A percentile compares a stretch with the other conserved stretches of the same genome.
These are phyloP conservation scores for Ceratotherium simum DNA, from an alignment of 2,113 vertebrate genomes.

Conservation along the genomic window DNA sequence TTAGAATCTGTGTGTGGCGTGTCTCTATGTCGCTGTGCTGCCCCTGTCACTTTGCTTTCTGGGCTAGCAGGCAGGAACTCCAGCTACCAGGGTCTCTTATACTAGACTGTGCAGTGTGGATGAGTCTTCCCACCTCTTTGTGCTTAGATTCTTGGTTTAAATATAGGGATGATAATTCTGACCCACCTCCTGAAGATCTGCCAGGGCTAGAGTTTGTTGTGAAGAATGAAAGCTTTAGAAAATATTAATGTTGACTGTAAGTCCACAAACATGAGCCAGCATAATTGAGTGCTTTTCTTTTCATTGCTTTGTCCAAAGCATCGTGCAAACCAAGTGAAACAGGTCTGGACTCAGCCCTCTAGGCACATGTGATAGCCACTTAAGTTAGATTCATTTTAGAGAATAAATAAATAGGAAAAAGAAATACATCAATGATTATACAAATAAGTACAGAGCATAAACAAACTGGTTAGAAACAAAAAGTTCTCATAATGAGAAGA, in stretches of 20 bases:
- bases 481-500: background rate
- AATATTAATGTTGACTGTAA: background rate
- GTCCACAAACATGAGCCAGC: background rate
- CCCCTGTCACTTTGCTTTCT: background rate
- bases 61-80: background rate
- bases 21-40: background rate
- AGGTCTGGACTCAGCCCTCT: background rate
- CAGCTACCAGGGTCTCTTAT: background rate
- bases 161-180: background rate
- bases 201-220: background rate
- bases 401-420: constrained; percentile 50
- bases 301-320: background rate
- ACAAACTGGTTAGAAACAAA: constrained; percentile 42
- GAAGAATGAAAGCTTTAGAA: background rate
- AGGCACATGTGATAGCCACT: background rate
- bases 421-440: background rate
- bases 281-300: background rate
- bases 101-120: background rate
- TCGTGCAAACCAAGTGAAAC: background rate
- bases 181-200: background rate
- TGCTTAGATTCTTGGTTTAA: background rate
- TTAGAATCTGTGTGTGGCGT: background rate
- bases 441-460: constrained; percentile 22
- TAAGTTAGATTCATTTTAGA: background rate
- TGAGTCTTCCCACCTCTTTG: background rate